Percentiles rank a stretch among this genome's conserved stretches.
Conservation (phyloP, 35 echinoderm and acorn worm genomes). For the Patiria miniata region DNA sequence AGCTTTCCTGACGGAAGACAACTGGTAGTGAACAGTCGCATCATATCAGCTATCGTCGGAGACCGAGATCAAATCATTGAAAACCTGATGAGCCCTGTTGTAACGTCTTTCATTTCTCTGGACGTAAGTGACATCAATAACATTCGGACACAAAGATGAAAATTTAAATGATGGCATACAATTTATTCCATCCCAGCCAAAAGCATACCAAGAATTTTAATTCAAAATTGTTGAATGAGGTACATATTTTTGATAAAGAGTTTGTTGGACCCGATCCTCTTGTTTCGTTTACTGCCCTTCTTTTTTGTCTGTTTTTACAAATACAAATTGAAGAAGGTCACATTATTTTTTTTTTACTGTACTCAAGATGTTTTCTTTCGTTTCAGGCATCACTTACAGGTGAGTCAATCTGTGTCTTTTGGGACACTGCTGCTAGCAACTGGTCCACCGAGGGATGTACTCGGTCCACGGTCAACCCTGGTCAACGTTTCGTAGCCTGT, state of each 20-base stretch:
- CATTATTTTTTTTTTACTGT: not conserved
- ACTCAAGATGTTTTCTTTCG: not conserved
- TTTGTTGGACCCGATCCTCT: no score
- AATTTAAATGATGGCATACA: no score
- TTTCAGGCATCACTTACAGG: not conserved
- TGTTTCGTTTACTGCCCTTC: not conserved
- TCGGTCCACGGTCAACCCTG: not conserved
- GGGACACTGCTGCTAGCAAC: conserved; percentile 13
- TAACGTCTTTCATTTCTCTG: not conserved
- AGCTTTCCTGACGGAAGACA: not conserved
- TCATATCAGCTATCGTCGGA: not conserved
- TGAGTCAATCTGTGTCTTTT: conserved; percentile 32
- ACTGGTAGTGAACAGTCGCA: not conserved
- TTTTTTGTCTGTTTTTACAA: not conserved
- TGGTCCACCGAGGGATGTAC: conserved; percentile 35
- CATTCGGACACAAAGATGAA: no score
- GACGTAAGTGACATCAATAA: not conserved
- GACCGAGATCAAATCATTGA: not conserved
- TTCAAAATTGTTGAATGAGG: no score
- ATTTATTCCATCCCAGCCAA: no score
- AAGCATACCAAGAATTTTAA: no score
- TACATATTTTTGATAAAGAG: no score
- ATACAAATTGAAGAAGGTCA: not conserved
- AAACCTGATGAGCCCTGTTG: not conserved
- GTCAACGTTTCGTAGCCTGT: not conserved